Base-by-base conservation (phyloP, 2,888 invertebrate genomes). In the Limulus polyphemus region DNA sequence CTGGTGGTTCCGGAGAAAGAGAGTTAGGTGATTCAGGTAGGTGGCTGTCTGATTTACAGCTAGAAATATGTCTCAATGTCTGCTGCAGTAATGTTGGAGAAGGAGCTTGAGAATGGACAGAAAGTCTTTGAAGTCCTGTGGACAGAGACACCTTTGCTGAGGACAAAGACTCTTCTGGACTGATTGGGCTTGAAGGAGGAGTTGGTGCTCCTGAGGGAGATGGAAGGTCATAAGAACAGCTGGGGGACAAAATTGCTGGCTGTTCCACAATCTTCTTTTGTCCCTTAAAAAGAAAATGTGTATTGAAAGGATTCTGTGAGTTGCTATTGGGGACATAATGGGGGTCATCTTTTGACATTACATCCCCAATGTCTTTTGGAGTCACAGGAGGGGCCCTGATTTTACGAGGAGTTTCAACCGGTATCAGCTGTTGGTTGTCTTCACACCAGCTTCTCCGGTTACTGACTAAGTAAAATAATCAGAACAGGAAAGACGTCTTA, bases 151-250 rank as follows among this genome's bases (percentile, higher is more conserved):
- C 32, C 7, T 32, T 32, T 32, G 32, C 32, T 9, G 14, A 50
- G 1, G 50, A 51, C 13, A 51, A 32, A 11, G 16, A 10, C 48
- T 61, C 60, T 32, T 59, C 61, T 47, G 67, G 62, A 54, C 67
- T 58, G 12, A 68, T 68, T 17, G 74, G 74, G 0, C 72, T 73
- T 60, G 71, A 71, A 4, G 75, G 75, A 10, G 75, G 73, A 2
- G 74, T 74, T 16, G 65, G 62, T 9, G 72, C 69, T 32, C 68
- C 70, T 7, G 71, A 69, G 52, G 88, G 85, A 1, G 87, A 85
- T 1, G 87, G 85, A 69, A 88, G 79, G 73, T 87, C 88, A 72
- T 86, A 83, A 74, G 87, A 88, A 11, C 87, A 86, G 56, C 87
- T 87, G 49, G 61, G 65, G 46, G 59, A 17, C 73, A 88, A 87